These are phyloP conservation scores for Himantopus leucocephalus DNA, from an alignment of 2,113 vertebrate species.

Conservation along the genomic window DNA sequence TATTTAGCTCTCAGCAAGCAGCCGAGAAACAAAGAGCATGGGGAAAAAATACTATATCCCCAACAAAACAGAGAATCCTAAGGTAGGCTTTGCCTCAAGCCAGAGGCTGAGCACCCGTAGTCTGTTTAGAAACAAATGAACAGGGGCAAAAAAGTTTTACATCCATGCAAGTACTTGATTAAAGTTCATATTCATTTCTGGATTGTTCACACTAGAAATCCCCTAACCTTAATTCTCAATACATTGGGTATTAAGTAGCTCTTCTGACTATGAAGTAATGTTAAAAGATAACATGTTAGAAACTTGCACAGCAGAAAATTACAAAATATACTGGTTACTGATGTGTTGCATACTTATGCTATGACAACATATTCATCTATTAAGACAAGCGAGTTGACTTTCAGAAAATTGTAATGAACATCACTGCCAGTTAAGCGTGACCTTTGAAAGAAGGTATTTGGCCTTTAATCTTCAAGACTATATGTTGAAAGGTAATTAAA, in stretches of 20 bases:
- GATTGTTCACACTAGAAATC: background rate
- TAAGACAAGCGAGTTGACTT: slow-evolving; percentile 16
- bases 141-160: background rate
- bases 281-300: background rate
- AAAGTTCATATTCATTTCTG: background rate
- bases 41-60: background rate
- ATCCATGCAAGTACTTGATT: background rate
- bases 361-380: background rate
- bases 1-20: background rate
- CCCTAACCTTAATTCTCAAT: background rate
- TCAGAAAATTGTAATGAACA: slow-evolving; percentile 20
- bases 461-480: slow-evolving; percentile 37
- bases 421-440: slow-evolving; percentile 25
- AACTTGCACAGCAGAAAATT: background rate
- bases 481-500: slow-evolving; percentile 52
- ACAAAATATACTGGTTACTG: background rate
- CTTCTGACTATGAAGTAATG: background rate
- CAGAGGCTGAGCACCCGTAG: background rate
- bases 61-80: background rate
- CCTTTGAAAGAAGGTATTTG: slow-evolving; percentile 46
- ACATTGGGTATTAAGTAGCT: background rate
- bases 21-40: background rate
- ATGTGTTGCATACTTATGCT: background rate
- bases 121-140: background rate
- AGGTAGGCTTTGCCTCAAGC: background rate